Percentiles rank a stretch among this genome's conserved stretches.
Conservation (phyloP, 2,888 invertebrate genomes). For the Campaea margaritaria region DNA sequence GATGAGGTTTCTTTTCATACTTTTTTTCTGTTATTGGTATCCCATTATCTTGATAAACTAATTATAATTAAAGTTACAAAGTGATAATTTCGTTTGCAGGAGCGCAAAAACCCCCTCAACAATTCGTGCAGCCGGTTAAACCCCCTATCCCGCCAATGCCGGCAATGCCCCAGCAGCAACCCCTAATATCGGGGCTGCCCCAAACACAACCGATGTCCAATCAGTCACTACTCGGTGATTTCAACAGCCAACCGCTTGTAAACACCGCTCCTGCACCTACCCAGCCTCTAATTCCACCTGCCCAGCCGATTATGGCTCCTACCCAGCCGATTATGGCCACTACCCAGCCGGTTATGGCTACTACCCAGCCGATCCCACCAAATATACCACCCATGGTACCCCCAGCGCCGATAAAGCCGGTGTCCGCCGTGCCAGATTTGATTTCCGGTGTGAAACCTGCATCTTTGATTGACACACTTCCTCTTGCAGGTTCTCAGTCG, state of each 20-base stretch:
- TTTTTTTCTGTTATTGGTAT: neutral
- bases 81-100: constrained; percentile 44
- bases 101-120: constrained; percentile 47
- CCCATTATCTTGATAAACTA: neutral
- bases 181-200: constrained; percentile 50
- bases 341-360: constrained; percentile 22
- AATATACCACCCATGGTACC: constrained; percentile 28
- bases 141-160: constrained; percentile 71
- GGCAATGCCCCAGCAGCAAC: constrained; percentile 59
- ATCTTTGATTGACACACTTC: constrained; percentile 47
- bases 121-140: constrained; percentile 70
- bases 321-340: constrained; percentile 24
- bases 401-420: constrained; percentile 42
- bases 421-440: constrained; percentile 62
- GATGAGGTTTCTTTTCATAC: neutral
- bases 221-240: constrained; percentile 62
- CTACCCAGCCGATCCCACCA: constrained; percentile 29
- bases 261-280: constrained; percentile 25
- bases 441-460: constrained; percentile 69
- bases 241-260: constrained; percentile 42
- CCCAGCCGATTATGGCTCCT: constrained; percentile 21
- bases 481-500: constrained; percentile 37
- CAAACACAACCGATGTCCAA: constrained; percentile 42
- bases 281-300: constrained; percentile 21
- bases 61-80: neutral